These are phyloP conservation scores for Pyrgus malvae DNA, from an alignment of 2,888 invertebrate species.

Conservation along the genomic window DNA sequence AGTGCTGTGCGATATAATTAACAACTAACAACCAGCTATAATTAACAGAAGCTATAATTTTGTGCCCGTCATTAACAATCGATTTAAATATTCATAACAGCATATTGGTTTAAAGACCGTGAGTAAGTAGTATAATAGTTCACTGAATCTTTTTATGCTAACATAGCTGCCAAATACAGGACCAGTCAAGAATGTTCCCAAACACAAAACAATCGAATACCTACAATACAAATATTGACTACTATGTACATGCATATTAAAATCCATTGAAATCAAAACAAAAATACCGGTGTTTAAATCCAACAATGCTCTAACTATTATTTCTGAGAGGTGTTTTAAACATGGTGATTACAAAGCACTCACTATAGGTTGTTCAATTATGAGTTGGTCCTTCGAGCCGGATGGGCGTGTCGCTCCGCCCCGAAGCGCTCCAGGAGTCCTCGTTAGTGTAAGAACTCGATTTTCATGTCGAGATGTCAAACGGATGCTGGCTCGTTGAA, in stretches of 20 bases:
- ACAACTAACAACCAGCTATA: neutral
- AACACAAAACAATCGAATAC: neutral
- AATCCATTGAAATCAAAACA: conserved; percentile 26
- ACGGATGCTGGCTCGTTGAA: conserved; percentile 24
- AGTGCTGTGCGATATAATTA: neutral
- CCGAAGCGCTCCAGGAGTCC: conserved; percentile 52
- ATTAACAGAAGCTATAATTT: conserved; percentile 1
- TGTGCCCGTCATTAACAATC: neutral
- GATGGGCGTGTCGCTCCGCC: conserved; percentile 65
- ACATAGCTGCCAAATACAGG: neutral
- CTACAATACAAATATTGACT: conserved; percentile 18
- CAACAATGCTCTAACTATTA: conserved; percentile 14
- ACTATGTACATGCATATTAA: conserved; percentile 21
- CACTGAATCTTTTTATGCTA: neutral
- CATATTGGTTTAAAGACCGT: neutral
- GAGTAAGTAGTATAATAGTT: neutral
- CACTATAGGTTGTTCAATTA: conserved; percentile 48
- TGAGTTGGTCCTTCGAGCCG: conserved; percentile 52
- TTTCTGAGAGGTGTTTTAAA: conserved; percentile 25
- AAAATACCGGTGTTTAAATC: conserved; percentile 17
- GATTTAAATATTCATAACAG: conserved; percentile 6
- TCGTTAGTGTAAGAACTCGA: conserved; percentile 45
- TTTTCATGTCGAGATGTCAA: conserved; percentile 27
- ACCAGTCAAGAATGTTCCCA: neutral
- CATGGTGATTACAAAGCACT: conserved; percentile 32